phyloP scores from a whole-genome alignment of 1,140 invertebrate species.

The Ericerus pela region DNA sequence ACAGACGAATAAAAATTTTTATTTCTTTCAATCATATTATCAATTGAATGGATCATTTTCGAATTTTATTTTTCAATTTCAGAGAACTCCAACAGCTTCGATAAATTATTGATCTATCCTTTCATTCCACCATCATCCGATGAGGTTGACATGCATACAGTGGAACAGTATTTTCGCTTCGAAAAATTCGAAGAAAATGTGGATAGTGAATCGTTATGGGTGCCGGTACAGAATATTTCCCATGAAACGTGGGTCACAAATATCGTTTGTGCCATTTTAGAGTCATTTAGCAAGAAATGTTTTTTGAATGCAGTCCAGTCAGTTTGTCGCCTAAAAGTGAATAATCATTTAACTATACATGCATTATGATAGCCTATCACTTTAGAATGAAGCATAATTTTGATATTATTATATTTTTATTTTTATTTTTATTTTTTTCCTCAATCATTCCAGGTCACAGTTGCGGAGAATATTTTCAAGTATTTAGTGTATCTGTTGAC shows the following conservation, averaged over 20 bases:
- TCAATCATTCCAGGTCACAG: neutral
- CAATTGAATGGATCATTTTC: too few species aligned
- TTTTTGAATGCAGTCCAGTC: neutral
- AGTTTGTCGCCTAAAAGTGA: neutral
- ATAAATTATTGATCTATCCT: slow-evolving; percentile 13
- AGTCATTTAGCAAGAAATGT: neutral
- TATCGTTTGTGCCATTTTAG: neutral
- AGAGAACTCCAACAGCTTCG: too few species aligned
- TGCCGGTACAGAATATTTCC: neutral
- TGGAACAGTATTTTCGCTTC: neutral
- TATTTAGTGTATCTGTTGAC: neutral
- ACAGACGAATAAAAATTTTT: too few species aligned
- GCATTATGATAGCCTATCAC: too few species aligned
- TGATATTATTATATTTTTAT: neutral
- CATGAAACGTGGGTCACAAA: neutral
- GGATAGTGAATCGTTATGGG: neutral
- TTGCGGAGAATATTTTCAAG: neutral
- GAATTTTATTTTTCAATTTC: too few species aligned
- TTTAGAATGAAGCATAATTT: too few species aligned
- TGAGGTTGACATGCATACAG: neutral
- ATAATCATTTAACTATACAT: too few species aligned
- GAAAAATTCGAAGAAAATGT: neutral
- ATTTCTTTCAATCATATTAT: too few species aligned
- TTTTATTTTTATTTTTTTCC: neutral
- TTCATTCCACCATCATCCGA: slow-evolving; percentile 9